Percentiles rank a stretch among this genome's conserved stretches.
These are phyloP conservation scores for Brassicogethes aeneus DNA, from an alignment of 2,888 invertebrate genomes.

Conservation along the genomic window DNA sequence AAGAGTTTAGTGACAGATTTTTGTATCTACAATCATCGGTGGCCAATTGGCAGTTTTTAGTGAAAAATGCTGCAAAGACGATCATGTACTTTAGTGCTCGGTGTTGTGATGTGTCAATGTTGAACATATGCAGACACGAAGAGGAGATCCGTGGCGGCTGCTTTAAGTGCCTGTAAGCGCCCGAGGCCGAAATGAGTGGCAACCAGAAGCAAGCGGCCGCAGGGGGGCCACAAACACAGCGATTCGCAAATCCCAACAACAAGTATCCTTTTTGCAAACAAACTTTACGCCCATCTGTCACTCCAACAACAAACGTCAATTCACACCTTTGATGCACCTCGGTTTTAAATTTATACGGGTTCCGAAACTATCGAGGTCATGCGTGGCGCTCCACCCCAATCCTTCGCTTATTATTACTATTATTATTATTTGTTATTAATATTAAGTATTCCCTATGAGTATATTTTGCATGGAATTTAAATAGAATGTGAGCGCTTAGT, in stretches of 20 bases:
- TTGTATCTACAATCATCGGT: conserved; percentile 27
- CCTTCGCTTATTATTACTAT: no score
- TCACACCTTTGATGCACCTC: conserved; percentile 12
- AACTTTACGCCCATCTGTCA: conserved; percentile 36
- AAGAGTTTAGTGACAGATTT: conserved; percentile 29
- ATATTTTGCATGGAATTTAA: conserved; percentile 1
- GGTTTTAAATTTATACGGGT: no score
- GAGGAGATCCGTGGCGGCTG: conserved; percentile 48
- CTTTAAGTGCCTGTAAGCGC: conserved; percentile 50
- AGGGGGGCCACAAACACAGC: conserved; percentile 48
- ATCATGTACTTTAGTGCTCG: conserved; percentile 23
- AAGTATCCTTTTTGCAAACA: conserved; percentile 49
- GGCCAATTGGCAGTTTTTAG: conserved; percentile 20
- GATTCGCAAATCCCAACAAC: conserved; percentile 43
- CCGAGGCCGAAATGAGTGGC: conserved; percentile 55
- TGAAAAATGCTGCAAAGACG: conserved; percentile 25
- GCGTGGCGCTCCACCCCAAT: no score
- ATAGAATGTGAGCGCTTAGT: conserved; percentile 20
- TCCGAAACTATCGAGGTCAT: no score
- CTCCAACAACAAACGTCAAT: conserved; percentile 27
- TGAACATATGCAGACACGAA: conserved; percentile 39
- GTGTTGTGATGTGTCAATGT: conserved; percentile 34
- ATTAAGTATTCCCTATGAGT: no score
- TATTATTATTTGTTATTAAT: no score
- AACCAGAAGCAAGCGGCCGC: conserved; percentile 57